Evolutionary conservation across 2,888 invertebrate genomes (phyloP).

Genomic region (Orthosia gothica): DNA sequence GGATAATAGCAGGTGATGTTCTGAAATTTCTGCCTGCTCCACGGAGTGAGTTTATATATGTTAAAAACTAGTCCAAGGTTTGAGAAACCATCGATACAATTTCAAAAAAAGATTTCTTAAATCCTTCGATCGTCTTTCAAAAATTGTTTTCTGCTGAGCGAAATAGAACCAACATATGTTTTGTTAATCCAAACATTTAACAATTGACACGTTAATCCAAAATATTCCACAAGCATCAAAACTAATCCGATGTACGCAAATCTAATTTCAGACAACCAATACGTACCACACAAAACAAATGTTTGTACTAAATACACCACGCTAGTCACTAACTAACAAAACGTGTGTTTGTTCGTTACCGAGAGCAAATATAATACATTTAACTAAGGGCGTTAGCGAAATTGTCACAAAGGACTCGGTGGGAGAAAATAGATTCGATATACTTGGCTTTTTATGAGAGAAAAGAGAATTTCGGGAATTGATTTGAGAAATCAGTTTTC

Average conservation of each 20-base stretch:
- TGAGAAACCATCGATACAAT: too few relatives aligned
- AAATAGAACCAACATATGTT: too few relatives aligned
- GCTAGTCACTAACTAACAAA: slow-evolving; percentile 61
- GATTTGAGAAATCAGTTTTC: not conserved
- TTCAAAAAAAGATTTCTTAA: too few relatives aligned
- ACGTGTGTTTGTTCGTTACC: slow-evolving; percentile 61
- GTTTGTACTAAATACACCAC: slow-evolving; percentile 49
- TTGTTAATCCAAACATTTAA: not conserved
- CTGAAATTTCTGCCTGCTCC: too few relatives aligned
- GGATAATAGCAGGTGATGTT: too few relatives aligned
- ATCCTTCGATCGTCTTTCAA: too few relatives aligned
- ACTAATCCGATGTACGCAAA: slow-evolving; percentile 55
- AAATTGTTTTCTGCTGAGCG: too few relatives aligned
- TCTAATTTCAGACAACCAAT: slow-evolving; percentile 60
- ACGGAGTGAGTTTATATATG: too few relatives aligned
- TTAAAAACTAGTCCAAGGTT: too few relatives aligned
- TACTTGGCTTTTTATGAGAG: not conserved
- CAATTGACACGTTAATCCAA: slow-evolving; percentile 1
- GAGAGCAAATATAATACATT: slow-evolving; percentile 52
- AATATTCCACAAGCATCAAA: slow-evolving; percentile 8
- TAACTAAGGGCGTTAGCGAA: slow-evolving; percentile 16
- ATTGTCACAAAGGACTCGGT: slow-evolving; percentile 28
- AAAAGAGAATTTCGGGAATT: not conserved
- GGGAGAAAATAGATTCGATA: slow-evolving; percentile 22
- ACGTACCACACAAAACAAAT: slow-evolving; percentile 49